Base-by-base conservation (phyloP, 2,797 vertebrate genomes). In the Paguma larvata region DNA sequence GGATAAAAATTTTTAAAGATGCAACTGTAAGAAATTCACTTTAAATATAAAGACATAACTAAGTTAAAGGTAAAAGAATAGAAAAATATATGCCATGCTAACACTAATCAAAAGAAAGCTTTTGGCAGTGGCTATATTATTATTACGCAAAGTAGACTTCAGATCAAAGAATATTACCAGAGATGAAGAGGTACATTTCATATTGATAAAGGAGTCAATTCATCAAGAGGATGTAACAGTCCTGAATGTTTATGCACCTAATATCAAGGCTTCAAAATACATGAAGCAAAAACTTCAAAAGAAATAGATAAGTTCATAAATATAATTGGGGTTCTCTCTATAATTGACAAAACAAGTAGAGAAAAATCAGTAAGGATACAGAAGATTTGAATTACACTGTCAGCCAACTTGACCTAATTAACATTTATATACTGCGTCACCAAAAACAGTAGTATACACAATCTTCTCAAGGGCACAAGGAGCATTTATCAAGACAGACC, bases 151-250 rank as follows among this genome's bases (percentile, higher is more conserved):
- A 92, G 48, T 89, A 86, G n/a, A 79, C 48, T 93, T 95, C 23
- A 93, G 19, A 94, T 77, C 46, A 94, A 92, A 92, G 78, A 68
- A 23, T 59, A 80, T 73, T 95, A 80, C n/a, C n/a, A 96, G 73
- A n/a, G 30, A 48, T 78, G 85, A 89, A 93, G n/a, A 97, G 16
- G 21, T 23, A 56, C 23, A 68, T 85, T 97, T 94, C 32, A 53
- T 79, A 12, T 12, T 92, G 80, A 86, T 59, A 73, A 77, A 85
- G 44, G 56, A 59, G 25, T 53, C 79, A 80, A 19, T 87, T 85
- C 18, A 48, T 79, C 25, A 94, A 63, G 51, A 87, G 15, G 9
- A 75, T 48, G 11, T 92, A 83, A 93, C 34, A 95, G 25, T 82
- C 30, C 51, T 94, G 65, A 88, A 62, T 85, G 21, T 92, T 79